Conservation (phyloP, 2,888 invertebrate species). For the Drosophila nr. perissopoda region DNA sequence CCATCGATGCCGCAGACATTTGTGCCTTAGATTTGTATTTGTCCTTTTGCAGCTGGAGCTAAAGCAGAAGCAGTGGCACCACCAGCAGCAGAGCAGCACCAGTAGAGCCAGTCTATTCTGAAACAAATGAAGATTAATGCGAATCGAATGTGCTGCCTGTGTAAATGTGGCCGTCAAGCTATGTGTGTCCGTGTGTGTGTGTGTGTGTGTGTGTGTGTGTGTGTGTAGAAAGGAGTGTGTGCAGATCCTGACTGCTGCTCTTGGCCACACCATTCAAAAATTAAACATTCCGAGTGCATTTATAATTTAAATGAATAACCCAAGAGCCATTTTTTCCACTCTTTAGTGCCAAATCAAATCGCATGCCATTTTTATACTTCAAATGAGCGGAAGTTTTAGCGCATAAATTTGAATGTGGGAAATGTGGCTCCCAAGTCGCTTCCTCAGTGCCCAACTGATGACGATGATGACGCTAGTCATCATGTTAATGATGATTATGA, state of each 20-base stretch:
- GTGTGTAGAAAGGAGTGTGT: slow-evolving; percentile 22
- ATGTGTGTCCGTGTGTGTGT: slow-evolving; percentile 9
- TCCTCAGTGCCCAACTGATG: slow-evolving; percentile 35
- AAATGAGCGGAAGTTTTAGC: slow-evolving; percentile 77
- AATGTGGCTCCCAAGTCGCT: slow-evolving; percentile 38
- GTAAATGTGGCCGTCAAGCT: slow-evolving; percentile 64
- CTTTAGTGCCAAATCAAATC: slow-evolving; percentile 54
- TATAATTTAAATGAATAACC: slow-evolving; percentile 82
- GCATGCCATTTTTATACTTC: slow-evolving; percentile 65
- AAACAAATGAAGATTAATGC: slow-evolving; percentile 81
- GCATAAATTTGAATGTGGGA: slow-evolving; percentile 75
- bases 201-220: slow-evolving; percentile 12
- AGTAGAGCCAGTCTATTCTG: slow-evolving; percentile 74
- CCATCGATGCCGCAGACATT: slow-evolving; percentile 80
- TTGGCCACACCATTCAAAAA: slow-evolving; percentile 75
- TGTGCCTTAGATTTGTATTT: slow-evolving; percentile 80
- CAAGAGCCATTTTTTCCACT: slow-evolving; percentile 30
- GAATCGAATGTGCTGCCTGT: slow-evolving; percentile 80
- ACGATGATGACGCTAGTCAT: slow-evolving; percentile 19
- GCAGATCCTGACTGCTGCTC: slow-evolving; percentile 18
- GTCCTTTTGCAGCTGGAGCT: slow-evolving; percentile 63
- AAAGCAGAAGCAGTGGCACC: slow-evolving; percentile 15
- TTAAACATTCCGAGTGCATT: slow-evolving; percentile 82
- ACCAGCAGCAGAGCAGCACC: slow-evolving; percentile 6
- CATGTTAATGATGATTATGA: slow-evolving; percentile 37